Evolutionary conservation across 2,888 invertebrate genomes (phyloP).

Genomic region (Diaphora mendica): DNA sequence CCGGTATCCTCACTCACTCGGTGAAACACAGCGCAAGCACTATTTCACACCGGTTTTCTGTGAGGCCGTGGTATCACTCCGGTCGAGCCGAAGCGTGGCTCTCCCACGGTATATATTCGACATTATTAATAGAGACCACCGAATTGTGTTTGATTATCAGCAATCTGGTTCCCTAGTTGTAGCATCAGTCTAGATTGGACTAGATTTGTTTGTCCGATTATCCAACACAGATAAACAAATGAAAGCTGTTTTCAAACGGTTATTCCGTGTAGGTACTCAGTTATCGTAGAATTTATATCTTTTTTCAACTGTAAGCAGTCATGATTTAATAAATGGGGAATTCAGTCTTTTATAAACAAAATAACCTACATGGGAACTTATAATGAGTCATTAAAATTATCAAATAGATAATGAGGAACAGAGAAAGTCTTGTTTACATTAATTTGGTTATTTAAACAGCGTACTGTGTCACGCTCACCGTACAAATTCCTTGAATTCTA

Average conservation of each 20-base stretch:
- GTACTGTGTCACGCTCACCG: constrained; percentile 27
- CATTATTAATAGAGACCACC: too few species aligned
- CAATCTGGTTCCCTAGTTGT: too few species aligned
- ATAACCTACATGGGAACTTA: constrained; percentile 41
- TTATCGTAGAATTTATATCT: neutral
- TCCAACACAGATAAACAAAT: neutral
- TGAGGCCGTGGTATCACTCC: too few species aligned
- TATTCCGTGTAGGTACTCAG: neutral
- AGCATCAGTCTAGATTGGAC: too few species aligned
- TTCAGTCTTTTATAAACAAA: constrained; percentile 28
- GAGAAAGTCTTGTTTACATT: constrained; percentile 50
- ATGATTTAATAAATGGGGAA: neutral
- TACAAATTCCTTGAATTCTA: constrained; percentile 17
- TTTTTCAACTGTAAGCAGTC: neutral
- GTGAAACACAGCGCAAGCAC: too few species aligned
- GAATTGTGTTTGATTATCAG: too few species aligned
- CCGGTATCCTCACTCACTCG: too few species aligned
- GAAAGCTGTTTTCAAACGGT: neutral
- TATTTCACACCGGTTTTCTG: too few species aligned
- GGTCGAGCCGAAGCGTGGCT: too few species aligned
- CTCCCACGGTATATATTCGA: too few species aligned
- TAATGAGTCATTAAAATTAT: constrained; percentile 29
- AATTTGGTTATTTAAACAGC: constrained; percentile 48
- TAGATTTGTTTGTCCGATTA: too few species aligned
- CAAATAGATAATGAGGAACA: constrained; percentile 54